Percentiles rank a stretch among this genome's conserved stretches.
These are phyloP conservation scores for Dinocampus coccinellae DNA, from an alignment of 2,888 invertebrate species.

Conservation along the genomic window DNA sequence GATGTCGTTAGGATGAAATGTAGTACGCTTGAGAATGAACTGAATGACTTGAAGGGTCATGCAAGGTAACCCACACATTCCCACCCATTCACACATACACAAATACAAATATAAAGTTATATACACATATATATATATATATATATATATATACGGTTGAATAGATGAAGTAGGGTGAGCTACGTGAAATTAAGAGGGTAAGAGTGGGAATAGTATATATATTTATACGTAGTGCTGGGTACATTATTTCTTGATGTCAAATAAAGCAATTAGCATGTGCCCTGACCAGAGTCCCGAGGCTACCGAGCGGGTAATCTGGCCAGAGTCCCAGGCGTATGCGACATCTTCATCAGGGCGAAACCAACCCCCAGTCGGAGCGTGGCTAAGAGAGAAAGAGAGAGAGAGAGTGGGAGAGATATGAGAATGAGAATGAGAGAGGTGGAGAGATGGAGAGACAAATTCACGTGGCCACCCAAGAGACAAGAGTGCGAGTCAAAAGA, in stretches of 20 bases:
- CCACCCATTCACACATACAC: background rate
- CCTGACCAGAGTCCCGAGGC: conserved; percentile 64
- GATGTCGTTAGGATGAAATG: conserved; percentile 26
- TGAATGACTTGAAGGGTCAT: conserved; percentile 35
- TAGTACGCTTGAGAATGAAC: conserved; percentile 33
- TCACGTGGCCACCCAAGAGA: conserved; percentile 60
- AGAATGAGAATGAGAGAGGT: conserved; percentile 34
- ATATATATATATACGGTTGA: background rate
- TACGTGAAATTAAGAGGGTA: conserved; percentile 31
- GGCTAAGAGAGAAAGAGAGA: conserved; percentile 6
- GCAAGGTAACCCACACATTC: background rate
- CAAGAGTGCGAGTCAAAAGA: conserved; percentile 44
- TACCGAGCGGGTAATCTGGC: conserved; percentile 65
- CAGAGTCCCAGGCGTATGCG: conserved; percentile 68
- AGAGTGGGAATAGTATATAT: conserved; percentile 26
- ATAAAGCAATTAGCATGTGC: conserved; percentile 70
- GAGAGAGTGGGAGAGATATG: background rate
- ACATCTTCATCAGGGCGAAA: conserved; percentile 68
- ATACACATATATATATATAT: background rate
- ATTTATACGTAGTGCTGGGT: conserved; percentile 39
- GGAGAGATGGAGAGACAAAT: conserved; percentile 18
- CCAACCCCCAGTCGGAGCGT: conserved; percentile 35
- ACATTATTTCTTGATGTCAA: conserved; percentile 70
- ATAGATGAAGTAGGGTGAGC: background rate
- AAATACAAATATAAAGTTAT: too few species aligned